phyloP scores from a whole-genome alignment of 2,888 invertebrate genomes.

The Thalpophila matura region DNA sequence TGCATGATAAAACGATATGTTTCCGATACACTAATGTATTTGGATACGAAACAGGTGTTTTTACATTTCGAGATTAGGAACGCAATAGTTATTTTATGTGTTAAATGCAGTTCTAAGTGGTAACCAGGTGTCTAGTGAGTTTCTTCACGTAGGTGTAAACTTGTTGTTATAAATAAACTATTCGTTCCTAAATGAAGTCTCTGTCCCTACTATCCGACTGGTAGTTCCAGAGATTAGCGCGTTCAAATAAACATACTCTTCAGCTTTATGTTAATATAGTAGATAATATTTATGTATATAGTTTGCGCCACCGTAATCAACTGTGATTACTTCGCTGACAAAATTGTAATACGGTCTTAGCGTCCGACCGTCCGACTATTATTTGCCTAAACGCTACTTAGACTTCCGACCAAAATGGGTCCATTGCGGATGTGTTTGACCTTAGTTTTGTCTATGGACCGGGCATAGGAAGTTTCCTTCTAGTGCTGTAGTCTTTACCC shows the following conservation, averaged over 20 bases:
- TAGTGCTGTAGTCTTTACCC: neutral
- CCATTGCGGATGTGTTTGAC: constrained; percentile 4
- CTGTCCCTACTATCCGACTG: neutral
- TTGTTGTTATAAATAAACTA: constrained; percentile 20
- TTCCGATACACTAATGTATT: constrained; percentile 59
- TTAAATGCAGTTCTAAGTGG: constrained; percentile 35
- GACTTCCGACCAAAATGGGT: constrained; percentile 14
- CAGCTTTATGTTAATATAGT: no score
- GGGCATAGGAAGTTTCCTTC: neutral
- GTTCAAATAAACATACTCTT: no score
- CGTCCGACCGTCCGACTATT: neutral
- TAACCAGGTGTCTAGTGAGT: constrained; percentile 5
- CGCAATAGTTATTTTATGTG: constrained; percentile 38
- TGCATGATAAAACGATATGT: constrained; percentile 54
- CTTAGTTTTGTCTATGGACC: constrained; percentile 16
- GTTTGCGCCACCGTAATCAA: constrained; percentile 35
- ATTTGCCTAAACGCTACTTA: constrained; percentile 25
- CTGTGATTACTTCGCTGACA: constrained; percentile 26
- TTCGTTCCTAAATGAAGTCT: constrained; percentile 10
- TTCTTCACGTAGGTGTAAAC: constrained; percentile 1
- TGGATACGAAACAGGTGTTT: constrained; percentile 58
- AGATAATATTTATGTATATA: no score
- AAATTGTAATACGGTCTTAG: neutral
- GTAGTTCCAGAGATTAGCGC: no score
- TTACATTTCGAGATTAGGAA: constrained; percentile 36